Evolutionary conservation across 2,113 vertebrate genomes (phyloP), one percentile per base, ranked within the genome.

Genomic region (Promerops cafer): DNA sequence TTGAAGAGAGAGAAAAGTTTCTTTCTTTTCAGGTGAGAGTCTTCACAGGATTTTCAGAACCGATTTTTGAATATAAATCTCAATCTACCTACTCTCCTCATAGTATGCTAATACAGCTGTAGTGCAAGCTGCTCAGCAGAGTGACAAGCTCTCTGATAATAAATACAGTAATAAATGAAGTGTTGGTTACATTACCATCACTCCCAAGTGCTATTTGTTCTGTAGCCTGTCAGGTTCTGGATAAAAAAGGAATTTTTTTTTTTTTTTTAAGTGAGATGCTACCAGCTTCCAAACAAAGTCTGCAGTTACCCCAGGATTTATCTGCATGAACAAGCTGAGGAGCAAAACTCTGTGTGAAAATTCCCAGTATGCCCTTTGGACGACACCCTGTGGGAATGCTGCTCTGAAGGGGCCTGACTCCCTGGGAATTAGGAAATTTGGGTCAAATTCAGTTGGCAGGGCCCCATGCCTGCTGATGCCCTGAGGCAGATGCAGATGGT

Each of bases 101-200:
- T 71, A 74, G 64, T 47, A 54, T 44, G 47, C 14, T 90, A 53
- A 79, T 60, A 57, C 2, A 10, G 22, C 37, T 91, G 37, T 69
- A 81, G 35, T 49, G 44, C 83, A 82, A 37, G 83, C 56, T 78
- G 11, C 52, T 75, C 35, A 75, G 65, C 42, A 89, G 64, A 60
- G 30, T 88, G 78, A 83, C 92, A 93, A 90, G 75, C 28, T 90
- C 40, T 85, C 47, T 81, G 60, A 44, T 75, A 84, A 78, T 63
- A 92, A 80, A 74, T 72, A 35, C 63, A 83, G 30, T 37, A 93
- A 95, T 75, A 94, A 89, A 89, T 64, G 76, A 75, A 81, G 26
- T 87, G 52, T 30, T 94, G 17, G 59, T 57, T 79, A 57, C n/a
- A 76, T 93, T 89, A 49, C 53, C n/a, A 57, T 82, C 76, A 78